phyloP scores from a whole-genome alignment of 2,113 vertebrate species.

The Coptodon bakossiorum region DNA sequence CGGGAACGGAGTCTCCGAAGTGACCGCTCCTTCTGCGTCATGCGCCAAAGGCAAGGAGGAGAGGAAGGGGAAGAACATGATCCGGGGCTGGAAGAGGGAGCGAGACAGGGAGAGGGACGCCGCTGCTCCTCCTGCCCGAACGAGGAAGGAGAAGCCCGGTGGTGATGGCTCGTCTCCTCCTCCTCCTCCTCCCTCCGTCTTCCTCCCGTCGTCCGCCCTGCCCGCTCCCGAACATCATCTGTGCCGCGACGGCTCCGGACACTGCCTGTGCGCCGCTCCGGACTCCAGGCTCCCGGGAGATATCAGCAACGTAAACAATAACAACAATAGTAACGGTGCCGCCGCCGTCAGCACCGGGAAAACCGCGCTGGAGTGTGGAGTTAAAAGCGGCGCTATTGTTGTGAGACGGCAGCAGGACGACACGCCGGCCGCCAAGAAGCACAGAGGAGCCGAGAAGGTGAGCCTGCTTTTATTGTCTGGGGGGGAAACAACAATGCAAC shows the following conservation, averaged over 20 bases:
- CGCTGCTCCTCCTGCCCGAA: slow-evolving; percentile 60
- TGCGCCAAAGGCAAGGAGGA: slow-evolving; percentile 88
- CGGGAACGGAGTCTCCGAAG: slow-evolving; percentile 30
- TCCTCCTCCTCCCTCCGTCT: slow-evolving; percentile 31
- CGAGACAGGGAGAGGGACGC: slow-evolving; percentile 77
- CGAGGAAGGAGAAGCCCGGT: slow-evolving; percentile 79
- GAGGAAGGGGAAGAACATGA: slow-evolving; percentile 81
- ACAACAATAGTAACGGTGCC: slow-evolving; percentile 10
- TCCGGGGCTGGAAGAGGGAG: slow-evolving; percentile 86
- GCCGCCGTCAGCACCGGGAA: slow-evolving; percentile 37
- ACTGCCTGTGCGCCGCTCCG: slow-evolving; percentile 76
- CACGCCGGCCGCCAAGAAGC: slow-evolving; percentile 84
- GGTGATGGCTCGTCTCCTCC: slow-evolving; percentile 73
- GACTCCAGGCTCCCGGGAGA: slow-evolving; percentile 59
- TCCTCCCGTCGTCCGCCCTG: slow-evolving; percentile 66
- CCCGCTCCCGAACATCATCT: slow-evolving; percentile 83
- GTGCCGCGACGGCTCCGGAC: slow-evolving; percentile 74
- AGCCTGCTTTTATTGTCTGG: slow-evolving; percentile 40
- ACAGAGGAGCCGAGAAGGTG: slow-evolving; percentile 93
- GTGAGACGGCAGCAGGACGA: slow-evolving; percentile 82
- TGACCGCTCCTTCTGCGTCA: slow-evolving; percentile 56
- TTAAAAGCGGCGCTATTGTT: slow-evolving; percentile 78
- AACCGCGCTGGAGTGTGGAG: slow-evolving; percentile 75
- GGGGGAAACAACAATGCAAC: not conserved
- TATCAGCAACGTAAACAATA: slow-evolving; percentile 58